Percentiles rank a stretch among this genome's conserved stretches.
Conservation (phyloP, 2,888 invertebrate genomes). For the Drosophila fulvimacula region DNA sequence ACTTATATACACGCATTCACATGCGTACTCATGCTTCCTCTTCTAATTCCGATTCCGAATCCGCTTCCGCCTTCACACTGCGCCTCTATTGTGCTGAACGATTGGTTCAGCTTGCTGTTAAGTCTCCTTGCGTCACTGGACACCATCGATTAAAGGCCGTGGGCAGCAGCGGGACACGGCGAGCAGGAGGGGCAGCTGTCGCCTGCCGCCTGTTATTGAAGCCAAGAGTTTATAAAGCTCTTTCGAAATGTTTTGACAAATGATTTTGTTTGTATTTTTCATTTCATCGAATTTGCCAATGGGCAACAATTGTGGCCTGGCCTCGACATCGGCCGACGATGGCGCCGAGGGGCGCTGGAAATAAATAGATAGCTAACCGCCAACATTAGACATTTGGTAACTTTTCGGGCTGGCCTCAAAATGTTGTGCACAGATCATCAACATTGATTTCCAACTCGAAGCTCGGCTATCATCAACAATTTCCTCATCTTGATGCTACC, state of each 20-base stretch:
- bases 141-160: slow-evolving; percentile 53
- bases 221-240: slow-evolving; percentile 69
- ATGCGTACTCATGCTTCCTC: slow-evolving; percentile 30
- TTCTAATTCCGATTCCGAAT: slow-evolving; percentile 55
- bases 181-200: background rate
- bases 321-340: slow-evolving; percentile 21
- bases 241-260: slow-evolving; percentile 78
- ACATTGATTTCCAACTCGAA: slow-evolving; percentile 75
- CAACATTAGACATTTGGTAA: slow-evolving; percentile 49
- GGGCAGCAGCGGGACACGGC: background rate
- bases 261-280: slow-evolving; percentile 82
- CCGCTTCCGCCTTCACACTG: slow-evolving; percentile 64
- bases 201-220: slow-evolving; percentile 25
- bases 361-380: slow-evolving; percentile 52
- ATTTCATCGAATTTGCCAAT: slow-evolving; percentile 72
- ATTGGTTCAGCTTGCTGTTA: slow-evolving; percentile 48
- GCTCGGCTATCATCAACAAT: slow-evolving; percentile 59
- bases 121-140: slow-evolving; percentile 52
- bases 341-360: background rate
- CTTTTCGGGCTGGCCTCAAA: slow-evolving; percentile 55
- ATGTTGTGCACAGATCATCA: slow-evolving; percentile 64
- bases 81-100: slow-evolving; percentile 44
- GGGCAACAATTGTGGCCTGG: slow-evolving; percentile 63
- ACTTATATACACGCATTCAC: slow-evolving; percentile 10
- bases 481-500: slow-evolving; percentile 43